These are phyloP conservation scores for Phalloptychus januarius DNA, from an alignment of 2,797 vertebrate genomes.

Conservation along the genomic window DNA sequence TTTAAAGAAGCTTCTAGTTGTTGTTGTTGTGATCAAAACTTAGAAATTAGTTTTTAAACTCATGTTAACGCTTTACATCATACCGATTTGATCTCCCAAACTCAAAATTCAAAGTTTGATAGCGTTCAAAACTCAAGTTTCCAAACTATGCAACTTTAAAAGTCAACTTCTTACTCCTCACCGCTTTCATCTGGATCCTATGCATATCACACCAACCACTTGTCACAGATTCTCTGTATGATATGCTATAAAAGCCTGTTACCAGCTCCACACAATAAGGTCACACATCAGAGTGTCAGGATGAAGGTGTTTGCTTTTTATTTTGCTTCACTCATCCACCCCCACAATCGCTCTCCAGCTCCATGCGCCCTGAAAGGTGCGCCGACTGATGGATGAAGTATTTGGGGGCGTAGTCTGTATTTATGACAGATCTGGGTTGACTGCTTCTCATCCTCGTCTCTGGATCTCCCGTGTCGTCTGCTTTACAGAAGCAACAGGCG, in stretches of 20 bases:
- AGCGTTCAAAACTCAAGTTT: conserved; percentile 4
- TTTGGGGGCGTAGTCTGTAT: conserved; percentile 21
- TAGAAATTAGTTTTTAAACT: not conserved
- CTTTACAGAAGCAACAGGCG: conserved; percentile 29
- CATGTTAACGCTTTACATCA: not conserved
- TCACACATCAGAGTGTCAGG: conserved; percentile 42
- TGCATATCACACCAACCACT: conserved; percentile 32
- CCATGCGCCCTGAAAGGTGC: conserved; percentile 34
- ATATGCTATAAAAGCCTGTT: conserved; percentile 44
- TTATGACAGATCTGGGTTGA: conserved; percentile 72
- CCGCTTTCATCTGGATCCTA: conserved; percentile 12
- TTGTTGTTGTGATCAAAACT: not conserved
- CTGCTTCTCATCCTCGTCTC: conserved; percentile 38
- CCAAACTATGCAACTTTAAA: conserved; percentile 14
- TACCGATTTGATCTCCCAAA: not conserved
- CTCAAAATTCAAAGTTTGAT: not conserved
- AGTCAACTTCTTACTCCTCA: conserved; percentile 21
- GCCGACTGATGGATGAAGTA: conserved; percentile 55
- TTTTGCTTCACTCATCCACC: conserved; percentile 47
- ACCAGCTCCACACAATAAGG: conserved; percentile 43
- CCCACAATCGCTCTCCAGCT: conserved; percentile 40
- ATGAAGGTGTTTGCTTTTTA: conserved; percentile 47
- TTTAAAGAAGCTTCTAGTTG: not conserved
- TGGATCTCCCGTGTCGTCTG: conserved; percentile 19
- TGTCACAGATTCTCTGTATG: conserved; percentile 35